Conservation (phyloP, 2,797 vertebrate species). For the Xenops minutus region DNA sequence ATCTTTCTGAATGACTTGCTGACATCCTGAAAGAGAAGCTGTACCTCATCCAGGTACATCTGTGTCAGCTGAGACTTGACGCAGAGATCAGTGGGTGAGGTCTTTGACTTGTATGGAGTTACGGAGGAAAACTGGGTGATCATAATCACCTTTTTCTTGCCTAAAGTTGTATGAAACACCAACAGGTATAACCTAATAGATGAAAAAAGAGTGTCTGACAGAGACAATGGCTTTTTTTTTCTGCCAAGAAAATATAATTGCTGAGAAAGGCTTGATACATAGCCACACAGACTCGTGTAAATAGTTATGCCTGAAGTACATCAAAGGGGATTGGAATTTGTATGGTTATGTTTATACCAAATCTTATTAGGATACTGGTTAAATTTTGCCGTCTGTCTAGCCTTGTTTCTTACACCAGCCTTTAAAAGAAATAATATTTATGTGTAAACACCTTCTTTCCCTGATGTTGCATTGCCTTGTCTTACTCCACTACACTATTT, state of each 20-base stretch:
- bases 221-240: not conserved
- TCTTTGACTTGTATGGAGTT: not conserved
- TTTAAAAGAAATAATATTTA: not conserved
- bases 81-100: not conserved
- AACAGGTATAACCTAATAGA: not conserved
- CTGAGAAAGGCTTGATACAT: not conserved
- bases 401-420: not conserved
- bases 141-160: not conserved
- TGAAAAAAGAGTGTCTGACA: not conserved
- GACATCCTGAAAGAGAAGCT: not conserved
- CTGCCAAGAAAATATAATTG: not conserved
- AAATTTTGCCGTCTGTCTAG: not conserved
- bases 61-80: not conserved
- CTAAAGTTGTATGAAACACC: not conserved
- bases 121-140: not conserved
- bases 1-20: not conserved
- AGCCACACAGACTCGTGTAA: not conserved
- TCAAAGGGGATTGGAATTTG: not conserved
- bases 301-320: not conserved
- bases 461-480: not conserved
- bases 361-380: not conserved
- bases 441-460: not conserved
- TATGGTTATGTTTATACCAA: not conserved
- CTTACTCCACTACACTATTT: not conserved
- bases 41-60: not conserved